These are phyloP conservation scores for Xanthia icteritia DNA, from an alignment of 2,888 invertebrate genomes.

Conservation along the genomic window DNA sequence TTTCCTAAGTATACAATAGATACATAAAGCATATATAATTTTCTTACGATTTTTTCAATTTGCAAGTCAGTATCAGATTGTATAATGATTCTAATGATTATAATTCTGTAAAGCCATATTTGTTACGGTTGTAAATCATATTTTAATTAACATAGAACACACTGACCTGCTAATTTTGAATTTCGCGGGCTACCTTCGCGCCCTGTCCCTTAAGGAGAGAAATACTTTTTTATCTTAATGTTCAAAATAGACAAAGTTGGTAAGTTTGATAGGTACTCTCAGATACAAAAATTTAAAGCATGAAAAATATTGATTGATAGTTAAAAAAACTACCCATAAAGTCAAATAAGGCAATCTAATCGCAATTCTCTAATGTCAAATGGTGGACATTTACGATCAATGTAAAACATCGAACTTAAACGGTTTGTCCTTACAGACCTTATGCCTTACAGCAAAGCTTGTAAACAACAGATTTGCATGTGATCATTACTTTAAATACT, in stretches of 20 bases:
- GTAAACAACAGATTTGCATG: slow-evolving; percentile 43
- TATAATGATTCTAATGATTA: too few species aligned
- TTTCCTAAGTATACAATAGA: too few species aligned
- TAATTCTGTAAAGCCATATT: too few species aligned
- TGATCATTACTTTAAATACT: slow-evolving; percentile 42
- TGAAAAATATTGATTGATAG: background rate
- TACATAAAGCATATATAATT: too few species aligned
- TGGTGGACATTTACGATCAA: background rate
- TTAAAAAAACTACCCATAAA: background rate
- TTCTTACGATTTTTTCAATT: too few species aligned
- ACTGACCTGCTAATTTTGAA: too few species aligned
- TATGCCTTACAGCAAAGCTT: slow-evolving; percentile 28
- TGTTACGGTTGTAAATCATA: too few species aligned
- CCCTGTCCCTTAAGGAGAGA: too few species aligned
- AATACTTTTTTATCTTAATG: background rate
- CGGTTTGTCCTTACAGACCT: slow-evolving; percentile 13
- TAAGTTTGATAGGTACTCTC: background rate
- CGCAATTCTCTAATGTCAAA: slow-evolving; percentile 5
- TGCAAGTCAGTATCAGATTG: too few species aligned
- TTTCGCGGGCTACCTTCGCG: too few species aligned
- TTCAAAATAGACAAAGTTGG: background rate
- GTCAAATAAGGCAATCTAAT: background rate
- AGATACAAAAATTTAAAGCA: background rate
- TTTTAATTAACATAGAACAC: too few species aligned
- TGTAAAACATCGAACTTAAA: background rate